These are phyloP conservation scores for Brachionus angularis DNA, from an alignment of 1,140 invertebrate genomes.

Conservation along the genomic window DNA sequence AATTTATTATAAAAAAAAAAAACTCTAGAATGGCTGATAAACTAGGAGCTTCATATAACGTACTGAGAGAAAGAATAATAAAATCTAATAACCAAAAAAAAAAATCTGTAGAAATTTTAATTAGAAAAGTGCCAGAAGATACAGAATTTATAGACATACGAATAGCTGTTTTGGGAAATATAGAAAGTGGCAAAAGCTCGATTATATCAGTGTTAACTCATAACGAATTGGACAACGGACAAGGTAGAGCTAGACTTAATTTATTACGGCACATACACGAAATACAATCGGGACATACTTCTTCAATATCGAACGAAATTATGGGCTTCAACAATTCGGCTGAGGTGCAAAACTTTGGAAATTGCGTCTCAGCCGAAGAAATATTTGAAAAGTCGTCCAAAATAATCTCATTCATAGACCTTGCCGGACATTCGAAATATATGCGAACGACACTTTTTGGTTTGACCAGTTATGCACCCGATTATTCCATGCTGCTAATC, in stretches of 20 bases:
- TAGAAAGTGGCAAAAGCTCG: slow-evolving; percentile 88
- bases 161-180: slow-evolving; percentile 84
- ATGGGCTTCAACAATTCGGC: slow-evolving; percentile 71
- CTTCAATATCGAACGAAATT: slow-evolving; percentile 91
- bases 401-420: slow-evolving; percentile 82
- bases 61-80: slow-evolving; percentile 58
- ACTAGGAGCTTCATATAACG: slow-evolving; percentile 70
- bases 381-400: slow-evolving; percentile 64
- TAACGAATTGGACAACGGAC: slow-evolving; percentile 69
- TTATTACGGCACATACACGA: slow-evolving; percentile 94
- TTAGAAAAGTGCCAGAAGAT: slow-evolving; percentile 82
- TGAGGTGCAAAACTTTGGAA: slow-evolving; percentile 57
- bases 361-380: slow-evolving; percentile 84
- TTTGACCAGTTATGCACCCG: slow-evolving; percentile 84
- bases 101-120: slow-evolving; percentile 76
- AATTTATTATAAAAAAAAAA: not conserved
- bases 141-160: slow-evolving; percentile 78
- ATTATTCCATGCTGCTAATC: slow-evolving; percentile 88
- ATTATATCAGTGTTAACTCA: slow-evolving; percentile 61
- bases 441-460: slow-evolving; percentile 89
- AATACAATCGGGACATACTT: slow-evolving; percentile 88
- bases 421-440: slow-evolving; percentile 93
- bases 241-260: slow-evolving; percentile 85
- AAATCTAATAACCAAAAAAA: slow-evolving; percentile 47
- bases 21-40: slow-evolving; percentile 57